phyloP scores from a whole-genome alignment of 1,140 invertebrate species.

The Drosophila prosaltans region DNA sequence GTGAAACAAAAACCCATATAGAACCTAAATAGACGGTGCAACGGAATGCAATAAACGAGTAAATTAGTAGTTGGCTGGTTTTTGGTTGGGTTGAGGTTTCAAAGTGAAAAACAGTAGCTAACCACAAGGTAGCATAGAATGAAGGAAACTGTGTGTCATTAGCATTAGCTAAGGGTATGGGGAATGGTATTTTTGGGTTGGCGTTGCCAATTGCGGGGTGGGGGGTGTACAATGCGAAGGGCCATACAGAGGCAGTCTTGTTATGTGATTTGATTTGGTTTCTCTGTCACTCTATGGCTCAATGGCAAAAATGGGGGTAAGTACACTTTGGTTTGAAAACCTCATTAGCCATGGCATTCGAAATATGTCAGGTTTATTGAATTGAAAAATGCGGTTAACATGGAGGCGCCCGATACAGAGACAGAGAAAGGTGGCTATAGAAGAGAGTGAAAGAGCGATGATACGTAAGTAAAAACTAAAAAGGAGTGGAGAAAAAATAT shows the following conservation, averaged over 20 bases:
- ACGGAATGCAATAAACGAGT: constrained; percentile 6
- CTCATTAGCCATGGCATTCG: constrained; percentile 70
- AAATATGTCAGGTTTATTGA: constrained; percentile 51
- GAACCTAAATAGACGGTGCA: not conserved
- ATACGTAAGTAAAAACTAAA: not conserved
- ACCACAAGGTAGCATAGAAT: constrained; percentile 41
- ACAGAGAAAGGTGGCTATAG: no score
- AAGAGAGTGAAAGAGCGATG: not conserved
- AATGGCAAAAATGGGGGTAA: constrained; percentile 52
- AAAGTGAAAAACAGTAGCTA: constrained; percentile 42
- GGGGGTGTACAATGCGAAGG: constrained; percentile 14
- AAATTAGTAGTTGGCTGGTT: not conserved
- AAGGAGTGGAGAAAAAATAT: not conserved
- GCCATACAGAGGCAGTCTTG: constrained; percentile 47
- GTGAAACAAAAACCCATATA: not conserved
- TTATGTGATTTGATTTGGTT: constrained; percentile 77
- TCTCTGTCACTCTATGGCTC: constrained; percentile 32
- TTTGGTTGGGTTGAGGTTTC: not conserved
- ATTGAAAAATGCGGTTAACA: constrained; percentile 37
- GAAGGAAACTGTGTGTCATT: constrained; percentile 71
- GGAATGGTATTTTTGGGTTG: constrained; percentile 3
- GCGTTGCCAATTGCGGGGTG: not conserved
- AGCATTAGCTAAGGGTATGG: constrained; percentile 51
- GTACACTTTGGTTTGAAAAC: constrained; percentile 66
- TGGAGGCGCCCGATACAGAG: constrained; percentile 6